Evolutionary conservation across 2,888 invertebrate genomes (phyloP).

Genomic region (Acronicta alni): DNA sequence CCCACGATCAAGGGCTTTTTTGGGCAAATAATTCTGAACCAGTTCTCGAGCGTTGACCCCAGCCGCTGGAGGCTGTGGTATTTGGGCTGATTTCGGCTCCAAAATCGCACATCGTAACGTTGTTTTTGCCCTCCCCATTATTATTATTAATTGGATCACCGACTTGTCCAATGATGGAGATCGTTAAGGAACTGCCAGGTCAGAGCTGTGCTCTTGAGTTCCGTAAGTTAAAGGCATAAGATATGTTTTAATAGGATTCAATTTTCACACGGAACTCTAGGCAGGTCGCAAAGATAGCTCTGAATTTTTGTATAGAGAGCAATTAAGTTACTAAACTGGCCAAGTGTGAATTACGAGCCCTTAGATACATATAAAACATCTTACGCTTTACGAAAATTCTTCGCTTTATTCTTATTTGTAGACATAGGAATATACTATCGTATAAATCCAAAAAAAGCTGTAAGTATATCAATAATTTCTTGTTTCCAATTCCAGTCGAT

Average conservation of each 20-base stretch:
- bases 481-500: constrained; percentile 35
- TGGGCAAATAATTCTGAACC: constrained; percentile 82
- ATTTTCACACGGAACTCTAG: no score
- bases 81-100: constrained; percentile 82
- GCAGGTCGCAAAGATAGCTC: no score
- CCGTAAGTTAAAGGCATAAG: constrained; percentile 51
- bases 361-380: no score
- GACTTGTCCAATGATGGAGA: constrained; percentile 73
- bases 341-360: no score
- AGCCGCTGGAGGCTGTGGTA: constrained; percentile 73
- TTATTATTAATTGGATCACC: constrained; percentile 88
- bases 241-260: neutral
- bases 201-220: constrained; percentile 55
- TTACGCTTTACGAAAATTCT: no score
- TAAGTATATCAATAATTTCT: constrained; percentile 15
- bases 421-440: no score
- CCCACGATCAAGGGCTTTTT: constrained; percentile 77
- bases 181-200: constrained; percentile 72
- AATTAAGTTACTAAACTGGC: no score
- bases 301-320: no score
- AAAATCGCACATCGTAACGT: constrained; percentile 84
- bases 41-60: constrained; percentile 78
- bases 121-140: constrained; percentile 81
- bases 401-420: no score
- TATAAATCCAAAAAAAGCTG: neutral